Percentiles rank a stretch among this genome's conserved stretches.
Conservation (phyloP, 2,888 invertebrate genomes). For the Psococerastis gibbosa region DNA sequence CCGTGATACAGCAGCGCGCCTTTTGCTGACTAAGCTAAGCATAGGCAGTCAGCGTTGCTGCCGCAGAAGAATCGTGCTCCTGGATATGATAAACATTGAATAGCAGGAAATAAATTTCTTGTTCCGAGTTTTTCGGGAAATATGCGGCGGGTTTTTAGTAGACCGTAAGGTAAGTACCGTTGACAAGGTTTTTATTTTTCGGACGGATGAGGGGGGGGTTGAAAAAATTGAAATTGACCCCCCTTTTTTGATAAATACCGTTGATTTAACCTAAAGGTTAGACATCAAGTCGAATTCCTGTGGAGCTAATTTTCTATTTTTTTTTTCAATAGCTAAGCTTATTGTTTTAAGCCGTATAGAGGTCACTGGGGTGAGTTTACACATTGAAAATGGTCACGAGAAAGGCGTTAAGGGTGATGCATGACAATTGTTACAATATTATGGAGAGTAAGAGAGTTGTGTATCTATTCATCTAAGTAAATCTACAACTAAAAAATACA, state of each 20-base stretch:
- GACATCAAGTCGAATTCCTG: background rate
- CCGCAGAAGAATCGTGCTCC: background rate
- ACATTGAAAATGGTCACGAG: too few relatives aligned
- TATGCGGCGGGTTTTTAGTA: background rate
- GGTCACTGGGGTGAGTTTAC: too few relatives aligned
- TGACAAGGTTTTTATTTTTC: slow-evolving; percentile 11
- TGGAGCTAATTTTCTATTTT: background rate
- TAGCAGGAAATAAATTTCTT: slow-evolving; percentile 9
- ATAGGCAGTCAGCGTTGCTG: background rate
- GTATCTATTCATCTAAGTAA: too few relatives aligned
- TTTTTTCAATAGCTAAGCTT: background rate
- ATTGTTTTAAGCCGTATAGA: too few relatives aligned
- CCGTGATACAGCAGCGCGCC: background rate
- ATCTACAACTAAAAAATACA: too few relatives aligned
- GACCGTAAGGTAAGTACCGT: slow-evolving; percentile 6
- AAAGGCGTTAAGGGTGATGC: too few relatives aligned
- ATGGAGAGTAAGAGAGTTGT: too few relatives aligned
- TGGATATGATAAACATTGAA: slow-evolving; percentile 8
- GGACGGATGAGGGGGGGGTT: too few relatives aligned
- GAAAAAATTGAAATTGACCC: slow-evolving; percentile 10
- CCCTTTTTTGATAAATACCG: slow-evolving; percentile 7
- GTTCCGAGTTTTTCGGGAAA: background rate
- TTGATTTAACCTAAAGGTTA: slow-evolving; percentile 7
- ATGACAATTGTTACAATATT: too few relatives aligned
- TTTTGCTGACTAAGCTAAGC: background rate